phyloP scores from a whole-genome alignment of 2,113 vertebrate genomes.

The Tonatia bakeri region DNA sequence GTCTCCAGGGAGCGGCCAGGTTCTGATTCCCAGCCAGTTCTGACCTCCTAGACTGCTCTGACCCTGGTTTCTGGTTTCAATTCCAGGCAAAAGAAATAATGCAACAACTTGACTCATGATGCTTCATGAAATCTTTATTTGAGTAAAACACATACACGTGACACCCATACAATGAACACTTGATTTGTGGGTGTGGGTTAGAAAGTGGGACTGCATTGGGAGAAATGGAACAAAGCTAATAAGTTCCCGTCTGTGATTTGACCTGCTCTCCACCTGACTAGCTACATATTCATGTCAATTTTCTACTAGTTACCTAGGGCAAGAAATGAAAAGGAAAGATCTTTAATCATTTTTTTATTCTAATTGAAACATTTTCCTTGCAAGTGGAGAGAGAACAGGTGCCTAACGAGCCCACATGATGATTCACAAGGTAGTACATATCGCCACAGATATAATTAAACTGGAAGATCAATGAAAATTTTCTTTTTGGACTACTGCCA shows the following conservation, averaged over 20 bases:
- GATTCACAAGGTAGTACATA: slow-evolving; percentile 73
- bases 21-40: not conserved
- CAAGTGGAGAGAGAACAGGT: slow-evolving; percentile 71
- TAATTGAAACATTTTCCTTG: slow-evolving; percentile 75
- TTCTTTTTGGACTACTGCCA: slow-evolving; percentile 60
- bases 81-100: slow-evolving; percentile 6
- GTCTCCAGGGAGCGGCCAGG: not conserved
- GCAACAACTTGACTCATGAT: not conserved
- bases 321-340: slow-evolving; percentile 41
- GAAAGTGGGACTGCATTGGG: not conserved
- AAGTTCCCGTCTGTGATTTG: slow-evolving; percentile 57
- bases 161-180: not conserved
- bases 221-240: slow-evolving; percentile 38
- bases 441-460: slow-evolving; percentile 71
- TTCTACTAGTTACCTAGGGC: slow-evolving; percentile 54
- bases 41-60: not conserved
- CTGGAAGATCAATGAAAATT: slow-evolving; percentile 75
- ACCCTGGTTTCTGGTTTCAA: not conserved
- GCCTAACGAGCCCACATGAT: slow-evolving; percentile 69
- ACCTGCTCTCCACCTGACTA: slow-evolving; percentile 60
- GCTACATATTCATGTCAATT: slow-evolving; percentile 68
- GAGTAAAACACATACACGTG: slow-evolving; percentile 5
- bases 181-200: not conserved
- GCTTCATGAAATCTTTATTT: slow-evolving; percentile 7
- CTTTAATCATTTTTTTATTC: slow-evolving; percentile 70